Conservation (phyloP, 2,888 invertebrate species). For the Encarsia formosa region DNA sequence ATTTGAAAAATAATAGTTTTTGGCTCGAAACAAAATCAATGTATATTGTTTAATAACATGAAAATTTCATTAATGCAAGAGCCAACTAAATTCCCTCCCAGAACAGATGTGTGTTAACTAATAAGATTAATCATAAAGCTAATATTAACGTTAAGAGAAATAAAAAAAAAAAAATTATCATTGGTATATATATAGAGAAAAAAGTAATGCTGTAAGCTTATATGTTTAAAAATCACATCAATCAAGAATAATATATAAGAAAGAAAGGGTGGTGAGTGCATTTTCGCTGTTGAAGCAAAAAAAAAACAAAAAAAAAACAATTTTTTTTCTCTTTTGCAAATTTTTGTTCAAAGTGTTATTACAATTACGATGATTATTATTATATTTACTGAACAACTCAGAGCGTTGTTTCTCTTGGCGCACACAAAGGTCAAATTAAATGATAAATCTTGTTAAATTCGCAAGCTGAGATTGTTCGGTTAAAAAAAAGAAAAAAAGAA, state of each 20-base stretch:
- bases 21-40: too few species aligned
- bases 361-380: too few species aligned
- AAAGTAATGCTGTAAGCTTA: constrained; percentile 41
- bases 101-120: constrained; percentile 49
- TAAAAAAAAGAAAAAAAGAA: constrained; percentile 32
- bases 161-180: constrained; percentile 47
- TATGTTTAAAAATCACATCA: constrained; percentile 38
- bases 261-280: constrained; percentile 1
- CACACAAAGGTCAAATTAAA: constrained; percentile 48
- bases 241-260: constrained; percentile 22
- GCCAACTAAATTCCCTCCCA: constrained; percentile 48
- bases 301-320: constrained; percentile 11
- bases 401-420: constrained; percentile 45
- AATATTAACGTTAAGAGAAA: constrained; percentile 36
- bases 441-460: constrained; percentile 37
- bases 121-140: constrained; percentile 45
- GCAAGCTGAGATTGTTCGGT: constrained; percentile 40
- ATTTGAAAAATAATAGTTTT: too few species aligned
- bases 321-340: constrained; percentile 19
- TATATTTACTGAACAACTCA: constrained; percentile 43
- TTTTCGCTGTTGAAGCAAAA: constrained; percentile 21
- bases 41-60: too few species aligned
- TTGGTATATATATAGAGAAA: constrained; percentile 36
- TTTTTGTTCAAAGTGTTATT: constrained; percentile 14
- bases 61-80: constrained; percentile 19